phyloP scores from a whole-genome alignment of 53 echinoderm and acorn worm species.

The Luidia sarsii region DNA sequence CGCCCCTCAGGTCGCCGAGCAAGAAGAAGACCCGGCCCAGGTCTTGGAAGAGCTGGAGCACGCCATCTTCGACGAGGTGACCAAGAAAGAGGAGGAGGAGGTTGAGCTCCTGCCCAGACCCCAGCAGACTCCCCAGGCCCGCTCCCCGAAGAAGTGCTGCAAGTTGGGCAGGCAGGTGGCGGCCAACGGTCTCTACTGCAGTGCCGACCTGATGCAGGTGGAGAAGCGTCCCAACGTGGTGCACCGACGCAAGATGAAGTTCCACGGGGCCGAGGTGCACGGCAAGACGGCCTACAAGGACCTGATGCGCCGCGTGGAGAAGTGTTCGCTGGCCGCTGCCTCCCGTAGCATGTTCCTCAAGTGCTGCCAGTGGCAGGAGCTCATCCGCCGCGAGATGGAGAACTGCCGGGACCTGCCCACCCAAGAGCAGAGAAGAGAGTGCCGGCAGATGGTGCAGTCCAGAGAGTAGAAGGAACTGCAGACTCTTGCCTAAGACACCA shows the following conservation, averaged over 20 bases:
- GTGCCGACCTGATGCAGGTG: slow-evolving; percentile 75
- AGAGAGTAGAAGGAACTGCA: slow-evolving; percentile 45
- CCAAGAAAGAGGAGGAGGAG: not conserved
- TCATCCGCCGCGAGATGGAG: slow-evolving; percentile 57
- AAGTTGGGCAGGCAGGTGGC: slow-evolving; percentile 87
- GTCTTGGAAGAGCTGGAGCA: slow-evolving; percentile 49
- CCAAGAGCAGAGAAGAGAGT: slow-evolving; percentile 63
- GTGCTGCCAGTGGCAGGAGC: slow-evolving; percentile 85
- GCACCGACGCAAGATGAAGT: slow-evolving; percentile 87
- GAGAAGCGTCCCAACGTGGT: slow-evolving; percentile 85
- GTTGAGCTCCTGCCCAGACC: not conserved
- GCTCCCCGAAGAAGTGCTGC: slow-evolving; percentile 85
- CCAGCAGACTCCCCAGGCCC: slow-evolving; percentile 29
- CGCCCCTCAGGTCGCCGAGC: not conserved
- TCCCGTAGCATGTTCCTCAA: slow-evolving; percentile 89
- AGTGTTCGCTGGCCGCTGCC: slow-evolving; percentile 75
- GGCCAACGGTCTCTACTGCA: slow-evolving; percentile 78
- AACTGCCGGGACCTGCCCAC: slow-evolving; percentile 66
- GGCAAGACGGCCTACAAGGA: slow-evolving; percentile 70
- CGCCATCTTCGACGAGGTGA: slow-evolving; percentile 47
- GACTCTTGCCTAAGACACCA: slow-evolving; percentile 39
- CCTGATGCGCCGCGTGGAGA: slow-evolving; percentile 78
- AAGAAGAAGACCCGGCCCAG: slow-evolving; percentile 9
- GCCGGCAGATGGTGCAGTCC: slow-evolving; percentile 50
- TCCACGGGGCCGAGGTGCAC: slow-evolving; percentile 62